Percentiles rank a stretch among this genome's conserved stretches.
Evolutionary conservation across 2,797 vertebrate genomes (phyloP).

Genomic region (Carapus acus): DNA sequence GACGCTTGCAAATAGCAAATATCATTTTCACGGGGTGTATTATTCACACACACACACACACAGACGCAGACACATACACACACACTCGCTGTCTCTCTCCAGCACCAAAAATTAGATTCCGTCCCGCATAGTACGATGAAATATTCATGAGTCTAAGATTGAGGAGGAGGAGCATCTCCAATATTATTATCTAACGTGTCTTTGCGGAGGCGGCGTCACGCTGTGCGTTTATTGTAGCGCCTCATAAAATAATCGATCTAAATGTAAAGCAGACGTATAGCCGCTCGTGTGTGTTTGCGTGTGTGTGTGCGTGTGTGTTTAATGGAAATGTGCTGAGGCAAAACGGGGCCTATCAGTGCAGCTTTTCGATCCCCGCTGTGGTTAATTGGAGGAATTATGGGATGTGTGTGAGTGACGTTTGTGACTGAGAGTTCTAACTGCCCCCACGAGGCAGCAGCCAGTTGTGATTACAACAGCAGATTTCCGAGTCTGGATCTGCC

Average conservation of each 20-base stretch:
- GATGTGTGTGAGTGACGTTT: slow-evolving; percentile 22
- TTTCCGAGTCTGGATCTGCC: slow-evolving; percentile 5
- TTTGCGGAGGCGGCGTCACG: slow-evolving; percentile 37
- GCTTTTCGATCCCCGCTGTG: slow-evolving; percentile 24
- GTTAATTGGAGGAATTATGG: slow-evolving; percentile 37
- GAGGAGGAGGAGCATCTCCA: slow-evolving; percentile 15
- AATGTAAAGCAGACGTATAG: slow-evolving; percentile 57
- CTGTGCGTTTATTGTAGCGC: slow-evolving; percentile 41
- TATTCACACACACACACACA: slow-evolving; percentile 11
- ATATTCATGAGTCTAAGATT: slow-evolving; percentile 66
- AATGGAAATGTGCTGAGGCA: slow-evolving; percentile 25
- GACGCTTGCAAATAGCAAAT: too few relatives aligned
- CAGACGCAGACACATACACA: slow-evolving; percentile 5
- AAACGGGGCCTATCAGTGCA: slow-evolving; percentile 27
- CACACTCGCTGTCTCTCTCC: too few relatives aligned
- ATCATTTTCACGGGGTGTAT: background rate
- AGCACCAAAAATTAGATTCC: slow-evolving; percentile 52
- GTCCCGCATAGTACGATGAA: slow-evolving; percentile 49
- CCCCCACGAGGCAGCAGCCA: slow-evolving; percentile 15
- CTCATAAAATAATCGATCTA: slow-evolving; percentile 62
- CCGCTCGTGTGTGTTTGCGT: slow-evolving; percentile 9
- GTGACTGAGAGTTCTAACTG: slow-evolving; percentile 33
- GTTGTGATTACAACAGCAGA: slow-evolving; percentile 28
- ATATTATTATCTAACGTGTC: slow-evolving; percentile 42
- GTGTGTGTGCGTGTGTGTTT: background rate